These are phyloP conservation scores for Actinemys pallida DNA, from an alignment of 2,113 vertebrate genomes.

Conservation along the genomic window DNA sequence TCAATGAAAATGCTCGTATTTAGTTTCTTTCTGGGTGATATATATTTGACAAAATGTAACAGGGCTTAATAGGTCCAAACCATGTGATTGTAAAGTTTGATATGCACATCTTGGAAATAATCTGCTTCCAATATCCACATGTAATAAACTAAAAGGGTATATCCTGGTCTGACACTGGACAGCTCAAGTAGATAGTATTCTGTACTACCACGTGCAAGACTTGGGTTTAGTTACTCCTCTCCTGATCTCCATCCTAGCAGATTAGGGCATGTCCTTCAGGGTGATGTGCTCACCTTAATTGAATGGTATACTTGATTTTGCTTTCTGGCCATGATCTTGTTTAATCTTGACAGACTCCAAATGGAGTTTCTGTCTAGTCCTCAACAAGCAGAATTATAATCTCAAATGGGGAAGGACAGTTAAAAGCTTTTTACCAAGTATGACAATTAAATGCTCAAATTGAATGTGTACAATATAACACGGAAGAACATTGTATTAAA, in stretches of 20 bases:
- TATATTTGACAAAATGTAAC: neutral
- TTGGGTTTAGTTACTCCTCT: neutral
- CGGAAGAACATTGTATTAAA: neutral
- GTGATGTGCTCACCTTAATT: neutral
- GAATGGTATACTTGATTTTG: neutral
- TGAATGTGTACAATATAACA: neutral
- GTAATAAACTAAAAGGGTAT: neutral
- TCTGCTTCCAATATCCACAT: neutral
- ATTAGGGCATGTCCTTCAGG: neutral
- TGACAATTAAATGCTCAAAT: neutral
- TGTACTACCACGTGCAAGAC: neutral
- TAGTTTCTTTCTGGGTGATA: constrained; percentile 11
- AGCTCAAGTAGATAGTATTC: neutral
- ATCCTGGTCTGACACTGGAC: neutral
- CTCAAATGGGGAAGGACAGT: neutral
- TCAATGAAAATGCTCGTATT: constrained; percentile 50
- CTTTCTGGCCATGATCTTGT: neutral
- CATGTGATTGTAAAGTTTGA: neutral
- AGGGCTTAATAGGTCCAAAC: neutral
- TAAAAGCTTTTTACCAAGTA: neutral
- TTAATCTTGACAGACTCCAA: neutral
- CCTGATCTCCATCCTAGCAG: neutral
- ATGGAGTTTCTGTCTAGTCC: neutral
- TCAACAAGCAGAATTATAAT: neutral
- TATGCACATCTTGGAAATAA: neutral